Base-by-base conservation (phyloP, 1,140 invertebrate genomes). In the Potamilus streckersoni region DNA sequence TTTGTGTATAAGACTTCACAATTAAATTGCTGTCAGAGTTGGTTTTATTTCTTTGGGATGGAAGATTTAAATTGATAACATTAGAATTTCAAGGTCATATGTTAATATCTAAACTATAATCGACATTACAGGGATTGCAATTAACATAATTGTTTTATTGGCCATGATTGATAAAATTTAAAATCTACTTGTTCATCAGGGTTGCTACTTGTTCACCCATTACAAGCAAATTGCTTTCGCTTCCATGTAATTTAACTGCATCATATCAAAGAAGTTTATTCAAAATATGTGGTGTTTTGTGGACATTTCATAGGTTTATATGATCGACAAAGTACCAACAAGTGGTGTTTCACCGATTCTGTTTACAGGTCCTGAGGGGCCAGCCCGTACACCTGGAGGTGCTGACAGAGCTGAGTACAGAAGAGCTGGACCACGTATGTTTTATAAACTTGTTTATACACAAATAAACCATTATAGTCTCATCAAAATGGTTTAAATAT, bases 401-500 rank as follows among this genome's bases (percentile, higher is more conserved):
- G 56, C 67, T 61, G 83, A 84, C 55, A 74, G 83, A 63, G 69
- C 69, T 14, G 82, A 79, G 71, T 85, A 85, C 79, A 82, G 83
- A 80, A 76, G 73, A 67, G 69, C 80, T 71, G 66, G 38, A 11
- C 38, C 69, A 71, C 70, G 75, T 77, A 72, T 72, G 75, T 73
- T 27, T 6, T 61, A n/a, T 38, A 60, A 20, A 38, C 15, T 12
- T 20, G 19, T 27, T 56, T n/a, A 38, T 31, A 49, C 19, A 17
- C 17, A 56, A 55, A 56, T 19, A 19, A 55, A 16, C 0, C 12
- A 69, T 4, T 49, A 23, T 15, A 66, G 27, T n/a, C 3, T n/a
- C 38, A 38, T 38, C 4, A 20, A 5, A 57, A 62, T 65, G 49
- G 62, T 66, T 31, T 58, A 62, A 58, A 70, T 59, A 59, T 31